These are phyloP conservation scores for Latheticus oryzae DNA, from an alignment of 2,888 invertebrate species.

Conservation along the genomic window DNA sequence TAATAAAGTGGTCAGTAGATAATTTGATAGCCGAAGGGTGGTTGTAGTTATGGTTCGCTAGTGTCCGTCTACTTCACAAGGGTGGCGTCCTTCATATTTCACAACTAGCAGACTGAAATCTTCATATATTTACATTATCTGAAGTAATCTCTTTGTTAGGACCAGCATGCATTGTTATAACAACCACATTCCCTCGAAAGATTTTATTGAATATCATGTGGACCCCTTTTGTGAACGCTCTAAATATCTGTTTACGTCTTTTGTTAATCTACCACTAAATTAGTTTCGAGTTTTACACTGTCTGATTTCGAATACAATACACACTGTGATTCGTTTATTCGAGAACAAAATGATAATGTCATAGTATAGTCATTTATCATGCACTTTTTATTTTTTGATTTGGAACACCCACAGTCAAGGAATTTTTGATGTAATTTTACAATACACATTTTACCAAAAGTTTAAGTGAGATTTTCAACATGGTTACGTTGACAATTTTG, in stretches of 20 bases:
- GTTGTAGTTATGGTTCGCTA: neutral
- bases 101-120: conserved; percentile 23
- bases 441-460: too few relatives aligned
- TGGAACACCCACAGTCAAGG: conserved; percentile 13
- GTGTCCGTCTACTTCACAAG: neutral
- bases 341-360: conserved; percentile 42
- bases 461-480: too few relatives aligned
- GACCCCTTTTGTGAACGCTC: conserved; percentile 29
- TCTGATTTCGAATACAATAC: conserved; percentile 39
- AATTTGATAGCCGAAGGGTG: conserved; percentile 6
- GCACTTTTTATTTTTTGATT: conserved; percentile 13
- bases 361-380: conserved; percentile 41
- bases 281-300: conserved; percentile 41
- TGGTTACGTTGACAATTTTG: conserved; percentile 26
- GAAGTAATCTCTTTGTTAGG: conserved; percentile 38
- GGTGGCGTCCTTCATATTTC: conserved; percentile 19
- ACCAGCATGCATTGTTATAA: conserved; percentile 32
- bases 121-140: conserved; percentile 40
- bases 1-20: conserved; percentile 2
- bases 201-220: conserved; percentile 43
- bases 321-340: conserved; percentile 40
- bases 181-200: conserved; percentile 33
- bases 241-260: conserved; percentile 42
- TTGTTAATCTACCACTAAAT: conserved; percentile 43
- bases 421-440: too few relatives aligned